Evolutionary conservation across 2,888 invertebrate species (phyloP).

Genomic region (Temnothorax ravouxi): DNA sequence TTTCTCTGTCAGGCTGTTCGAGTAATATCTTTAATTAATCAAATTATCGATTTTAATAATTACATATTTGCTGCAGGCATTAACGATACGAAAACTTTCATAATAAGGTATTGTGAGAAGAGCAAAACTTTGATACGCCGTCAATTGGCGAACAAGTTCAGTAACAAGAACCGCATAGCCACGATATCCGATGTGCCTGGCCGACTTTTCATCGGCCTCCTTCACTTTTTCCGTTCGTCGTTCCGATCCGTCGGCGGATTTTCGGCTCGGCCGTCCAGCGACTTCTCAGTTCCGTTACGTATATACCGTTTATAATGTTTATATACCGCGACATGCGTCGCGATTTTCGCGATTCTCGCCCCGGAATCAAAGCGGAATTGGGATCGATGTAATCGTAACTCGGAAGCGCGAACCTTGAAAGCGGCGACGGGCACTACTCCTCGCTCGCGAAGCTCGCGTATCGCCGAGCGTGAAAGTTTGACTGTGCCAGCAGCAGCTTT

Average conservation of each 20-base stretch:
- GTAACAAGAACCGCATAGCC: background rate
- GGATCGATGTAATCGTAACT: slow-evolving; percentile 44
- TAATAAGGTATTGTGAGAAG: background rate
- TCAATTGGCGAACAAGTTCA: background rate
- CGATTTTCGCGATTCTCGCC: slow-evolving; percentile 6
- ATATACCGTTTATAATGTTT: no score
- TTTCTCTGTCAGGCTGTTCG: background rate
- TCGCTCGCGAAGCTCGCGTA: slow-evolving; percentile 76
- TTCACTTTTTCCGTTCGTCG: background rate
- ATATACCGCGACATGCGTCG: background rate
- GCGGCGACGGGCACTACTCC: slow-evolving; percentile 30
- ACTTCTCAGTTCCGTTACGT: slow-evolving; percentile 7
- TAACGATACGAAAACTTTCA: background rate
- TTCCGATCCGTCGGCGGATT: background rate
- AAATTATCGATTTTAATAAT: slow-evolving; percentile 18
- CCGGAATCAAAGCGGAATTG: background rate
- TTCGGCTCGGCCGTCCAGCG: background rate
- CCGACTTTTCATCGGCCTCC: background rate
- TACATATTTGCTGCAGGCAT: background rate
- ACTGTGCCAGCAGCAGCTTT: slow-evolving; percentile 82
- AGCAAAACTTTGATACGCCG: background rate
- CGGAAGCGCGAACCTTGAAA: slow-evolving; percentile 57
- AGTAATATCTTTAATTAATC: background rate
- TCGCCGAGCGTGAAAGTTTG: slow-evolving; percentile 85
- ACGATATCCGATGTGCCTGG: background rate